phyloP scores from a whole-genome alignment of 1,140 invertebrate genomes.

The Pogonus chalceus region DNA sequence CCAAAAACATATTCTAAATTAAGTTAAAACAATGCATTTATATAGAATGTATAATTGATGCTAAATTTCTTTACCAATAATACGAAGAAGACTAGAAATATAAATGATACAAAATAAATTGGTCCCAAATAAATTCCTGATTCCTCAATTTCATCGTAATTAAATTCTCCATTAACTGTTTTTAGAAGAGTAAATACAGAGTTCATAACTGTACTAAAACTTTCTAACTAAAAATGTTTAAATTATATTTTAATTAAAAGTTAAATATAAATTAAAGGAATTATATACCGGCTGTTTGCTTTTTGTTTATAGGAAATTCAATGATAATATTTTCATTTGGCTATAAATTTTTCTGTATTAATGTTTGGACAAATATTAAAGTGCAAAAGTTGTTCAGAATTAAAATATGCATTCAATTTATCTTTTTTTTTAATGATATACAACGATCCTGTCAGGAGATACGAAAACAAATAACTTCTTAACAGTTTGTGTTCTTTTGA shows the following conservation, averaged over 20 bases:
- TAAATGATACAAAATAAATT: slow-evolving; percentile 66
- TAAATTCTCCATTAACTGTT: slow-evolving; percentile 71
- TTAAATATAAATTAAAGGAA: not conserved
- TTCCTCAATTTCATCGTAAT: slow-evolving; percentile 59
- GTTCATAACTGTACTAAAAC: slow-evolving; percentile 50
- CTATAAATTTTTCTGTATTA: too few relatives aligned
- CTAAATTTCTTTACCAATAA: slow-evolving; percentile 46
- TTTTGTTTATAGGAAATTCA: too few relatives aligned
- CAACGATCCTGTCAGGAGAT: too few relatives aligned
- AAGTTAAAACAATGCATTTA: slow-evolving; percentile 10
- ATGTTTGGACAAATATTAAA: too few relatives aligned
- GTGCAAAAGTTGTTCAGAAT: too few relatives aligned
- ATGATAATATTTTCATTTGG: too few relatives aligned
- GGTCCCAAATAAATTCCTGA: slow-evolving; percentile 65
- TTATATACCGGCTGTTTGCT: too few relatives aligned
- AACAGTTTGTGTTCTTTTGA: too few relatives aligned
- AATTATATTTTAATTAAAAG: not conserved
- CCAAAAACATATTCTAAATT: slow-evolving; percentile 69
- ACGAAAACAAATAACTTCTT: too few relatives aligned
- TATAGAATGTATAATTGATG: too few relatives aligned
- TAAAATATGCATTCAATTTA: too few relatives aligned
- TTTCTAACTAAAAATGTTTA: slow-evolving; percentile 37
- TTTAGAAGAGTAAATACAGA: slow-evolving; percentile 63
- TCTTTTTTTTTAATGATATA: too few relatives aligned
- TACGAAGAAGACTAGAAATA: slow-evolving; percentile 75